phyloP scores from a whole-genome alignment of 2,888 invertebrate genomes.

The Leptinotarsa peninsularis region DNA sequence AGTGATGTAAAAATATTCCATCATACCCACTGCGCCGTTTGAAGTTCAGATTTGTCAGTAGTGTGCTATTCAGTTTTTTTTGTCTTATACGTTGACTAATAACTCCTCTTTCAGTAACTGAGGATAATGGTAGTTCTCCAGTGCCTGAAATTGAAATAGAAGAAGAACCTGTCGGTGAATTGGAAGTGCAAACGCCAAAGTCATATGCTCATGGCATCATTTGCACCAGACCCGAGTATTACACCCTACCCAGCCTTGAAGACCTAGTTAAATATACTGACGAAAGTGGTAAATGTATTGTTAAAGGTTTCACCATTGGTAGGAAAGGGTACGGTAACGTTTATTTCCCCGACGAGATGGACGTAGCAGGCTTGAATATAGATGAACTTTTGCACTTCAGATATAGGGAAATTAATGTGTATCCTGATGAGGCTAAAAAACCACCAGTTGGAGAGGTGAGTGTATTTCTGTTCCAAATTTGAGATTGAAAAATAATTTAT shows the following conservation, averaged over 20 bases:
- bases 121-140: conserved; percentile 24
- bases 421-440: conserved; percentile 90
- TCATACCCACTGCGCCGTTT: neutral
- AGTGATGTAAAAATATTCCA: neutral
- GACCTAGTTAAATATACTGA: conserved; percentile 80
- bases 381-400: conserved; percentile 92
- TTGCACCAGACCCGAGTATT: conserved; percentile 86
- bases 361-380: conserved; percentile 86
- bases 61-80: neutral
- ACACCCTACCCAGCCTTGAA: conserved; percentile 87
- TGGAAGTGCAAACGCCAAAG: conserved; percentile 35
- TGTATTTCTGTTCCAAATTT: neutral
- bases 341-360: conserved; percentile 84
- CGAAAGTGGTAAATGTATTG: conserved; percentile 82
- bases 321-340: conserved; percentile 92
- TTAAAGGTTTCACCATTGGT: conserved; percentile 90
- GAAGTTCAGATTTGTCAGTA: too few relatives aligned
- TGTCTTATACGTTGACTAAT: neutral
- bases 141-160: conserved; percentile 40
- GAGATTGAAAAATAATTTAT: neutral
- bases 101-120: neutral
- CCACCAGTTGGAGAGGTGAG: conserved; percentile 81
- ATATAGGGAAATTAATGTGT: conserved; percentile 94
- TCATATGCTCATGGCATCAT: conserved; percentile 79
- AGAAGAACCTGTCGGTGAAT: conserved; percentile 35